phyloP scores from a whole-genome alignment of 2,113 vertebrate genomes.

The Polyodon spathula region DNA sequence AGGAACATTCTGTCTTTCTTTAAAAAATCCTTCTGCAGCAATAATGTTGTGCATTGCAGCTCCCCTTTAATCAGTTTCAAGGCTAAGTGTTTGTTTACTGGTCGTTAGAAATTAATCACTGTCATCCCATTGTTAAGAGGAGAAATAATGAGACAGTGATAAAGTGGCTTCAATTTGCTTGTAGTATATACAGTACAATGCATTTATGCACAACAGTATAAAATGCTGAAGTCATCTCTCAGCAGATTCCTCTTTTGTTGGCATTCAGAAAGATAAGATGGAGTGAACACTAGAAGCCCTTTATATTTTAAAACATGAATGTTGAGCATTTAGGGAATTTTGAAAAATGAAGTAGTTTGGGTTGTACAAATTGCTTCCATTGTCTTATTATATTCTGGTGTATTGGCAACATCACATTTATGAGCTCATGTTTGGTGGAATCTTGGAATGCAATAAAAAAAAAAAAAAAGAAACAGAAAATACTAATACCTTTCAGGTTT shows the following conservation, averaged over 20 bases:
- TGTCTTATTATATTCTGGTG: too few species aligned
- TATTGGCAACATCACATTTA: too few species aligned
- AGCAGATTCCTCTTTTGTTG: neutral
- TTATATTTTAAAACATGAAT: too few species aligned
- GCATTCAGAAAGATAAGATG: neutral
- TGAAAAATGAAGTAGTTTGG: too few species aligned
- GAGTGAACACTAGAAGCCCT: too few species aligned
- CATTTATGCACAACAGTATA: conserved; percentile 42
- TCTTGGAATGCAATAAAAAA: too few species aligned
- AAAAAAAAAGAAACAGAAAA: too few species aligned
- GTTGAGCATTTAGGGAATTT: too few species aligned
- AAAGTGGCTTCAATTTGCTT: conserved; percentile 52
- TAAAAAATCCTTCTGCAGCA: conserved; percentile 20
- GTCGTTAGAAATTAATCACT: conserved; percentile 65
- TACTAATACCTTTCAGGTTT: too few species aligned
- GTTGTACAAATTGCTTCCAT: too few species aligned
- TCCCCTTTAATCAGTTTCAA: conserved; percentile 44
- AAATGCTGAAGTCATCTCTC: conserved; percentile 27
- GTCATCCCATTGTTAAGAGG: conserved; percentile 47
- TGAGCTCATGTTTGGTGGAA: too few species aligned
- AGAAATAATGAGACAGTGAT: conserved; percentile 65
- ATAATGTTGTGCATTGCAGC: conserved; percentile 22
- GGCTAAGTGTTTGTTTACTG: conserved; percentile 49
- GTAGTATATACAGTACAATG: conserved; percentile 44
- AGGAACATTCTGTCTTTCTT: conserved; percentile 28